Evolutionary conservation across 2,797 vertebrate species (phyloP).

Genomic region (Parauchenoglanis punctatus): DNA sequence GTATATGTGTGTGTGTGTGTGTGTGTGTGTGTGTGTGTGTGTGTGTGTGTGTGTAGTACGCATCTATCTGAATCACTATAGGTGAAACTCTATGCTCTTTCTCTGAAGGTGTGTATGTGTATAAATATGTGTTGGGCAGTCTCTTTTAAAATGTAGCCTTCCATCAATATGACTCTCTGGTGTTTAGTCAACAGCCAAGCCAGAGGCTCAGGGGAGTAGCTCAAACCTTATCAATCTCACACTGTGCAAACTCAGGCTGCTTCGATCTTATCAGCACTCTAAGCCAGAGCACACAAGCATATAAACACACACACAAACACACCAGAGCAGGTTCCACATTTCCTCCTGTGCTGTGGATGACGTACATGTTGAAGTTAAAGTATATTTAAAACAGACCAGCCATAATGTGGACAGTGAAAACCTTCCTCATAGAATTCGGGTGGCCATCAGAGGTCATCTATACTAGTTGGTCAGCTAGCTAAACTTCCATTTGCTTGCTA

Average conservation of each 20-base stretch:
- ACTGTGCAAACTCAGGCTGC: slow-evolving; percentile 46
- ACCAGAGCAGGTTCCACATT: slow-evolving; percentile 19
- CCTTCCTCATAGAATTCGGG: neutral
- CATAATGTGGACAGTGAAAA: neutral
- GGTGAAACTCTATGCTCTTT: neutral
- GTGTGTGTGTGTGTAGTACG: neutral
- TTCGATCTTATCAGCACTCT: slow-evolving; percentile 46
- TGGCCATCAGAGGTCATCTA: neutral
- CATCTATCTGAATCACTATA: neutral
- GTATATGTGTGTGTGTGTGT: slow-evolving; percentile 14
- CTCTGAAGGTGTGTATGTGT: slow-evolving; percentile 14
- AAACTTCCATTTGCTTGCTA: neutral
- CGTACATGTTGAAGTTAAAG: neutral
- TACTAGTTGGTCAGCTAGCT: neutral
- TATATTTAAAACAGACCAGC: neutral
- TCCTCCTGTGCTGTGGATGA: neutral
- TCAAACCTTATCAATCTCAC: slow-evolving; percentile 55
- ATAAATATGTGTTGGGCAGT: slow-evolving; percentile 5
- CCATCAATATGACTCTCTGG: slow-evolving; percentile 40
- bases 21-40: slow-evolving; percentile 17
- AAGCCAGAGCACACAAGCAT: neutral
- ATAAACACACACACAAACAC: slow-evolving; percentile 12
- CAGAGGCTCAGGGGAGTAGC: slow-evolving; percentile 41
- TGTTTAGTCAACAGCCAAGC: slow-evolving; percentile 52
- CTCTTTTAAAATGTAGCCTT: slow-evolving; percentile 32